Conservation (phyloP, 2,888 invertebrate genomes). For the Pyrrhosoma nymphula region DNA sequence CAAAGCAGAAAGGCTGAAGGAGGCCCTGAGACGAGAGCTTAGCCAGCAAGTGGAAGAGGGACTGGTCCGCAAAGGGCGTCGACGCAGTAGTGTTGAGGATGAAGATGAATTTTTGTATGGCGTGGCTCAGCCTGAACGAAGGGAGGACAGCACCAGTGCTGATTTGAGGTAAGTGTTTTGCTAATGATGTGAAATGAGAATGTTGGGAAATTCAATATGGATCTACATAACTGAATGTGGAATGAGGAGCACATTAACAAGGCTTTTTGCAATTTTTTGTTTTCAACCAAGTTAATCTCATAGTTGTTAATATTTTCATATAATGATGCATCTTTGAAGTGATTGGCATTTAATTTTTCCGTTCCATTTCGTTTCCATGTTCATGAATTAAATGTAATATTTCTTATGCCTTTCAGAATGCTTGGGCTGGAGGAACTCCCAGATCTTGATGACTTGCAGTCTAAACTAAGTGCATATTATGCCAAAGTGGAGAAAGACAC, state of each 20-base stretch:
- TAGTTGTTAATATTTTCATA: neutral
- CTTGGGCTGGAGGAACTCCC: slow-evolving; percentile 78
- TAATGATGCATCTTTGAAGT: neutral
- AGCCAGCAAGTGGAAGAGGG: slow-evolving; percentile 44
- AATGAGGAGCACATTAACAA: neutral
- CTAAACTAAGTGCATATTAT: slow-evolving; percentile 88
- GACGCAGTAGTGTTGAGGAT: slow-evolving; percentile 75
- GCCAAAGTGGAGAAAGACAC: slow-evolving; percentile 86
- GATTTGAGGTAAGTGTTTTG: slow-evolving; percentile 70
- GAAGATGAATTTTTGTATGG: slow-evolving; percentile 79
- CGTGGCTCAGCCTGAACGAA: slow-evolving; percentile 72
- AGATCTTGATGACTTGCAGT: slow-evolving; percentile 87
- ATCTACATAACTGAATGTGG: neutral
- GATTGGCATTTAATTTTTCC: too few relatives aligned
- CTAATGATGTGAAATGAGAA: slow-evolving; percentile 69
- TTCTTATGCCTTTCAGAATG: slow-evolving; percentile 2
- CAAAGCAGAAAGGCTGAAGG: slow-evolving; percentile 70
- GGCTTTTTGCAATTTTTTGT: neutral
- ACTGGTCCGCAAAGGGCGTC: slow-evolving; percentile 67
- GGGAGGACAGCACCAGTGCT: slow-evolving; percentile 15
- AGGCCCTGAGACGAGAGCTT: slow-evolving; percentile 47
- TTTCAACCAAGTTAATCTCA: neutral
- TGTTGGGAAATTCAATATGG: neutral
- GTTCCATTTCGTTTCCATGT: too few relatives aligned
- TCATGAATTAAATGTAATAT: neutral